A percentile compares a stretch with the other conserved stretches of the same genome.
These are phyloP conservation scores for Microvelia longipes DNA, from an alignment of 1,140 invertebrate species.

Conservation along the genomic window DNA sequence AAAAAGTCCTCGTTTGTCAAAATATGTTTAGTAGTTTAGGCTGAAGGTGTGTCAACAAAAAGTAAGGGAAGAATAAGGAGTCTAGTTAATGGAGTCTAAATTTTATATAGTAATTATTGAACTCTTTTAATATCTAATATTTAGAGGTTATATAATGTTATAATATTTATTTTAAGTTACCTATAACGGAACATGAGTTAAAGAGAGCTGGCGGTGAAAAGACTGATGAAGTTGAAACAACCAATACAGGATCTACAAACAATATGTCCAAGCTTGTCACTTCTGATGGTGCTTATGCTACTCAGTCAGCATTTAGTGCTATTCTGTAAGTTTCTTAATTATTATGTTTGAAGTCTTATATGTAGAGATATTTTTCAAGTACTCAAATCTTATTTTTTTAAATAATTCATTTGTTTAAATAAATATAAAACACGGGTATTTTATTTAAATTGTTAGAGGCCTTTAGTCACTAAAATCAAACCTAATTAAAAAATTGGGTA, in stretches of 20 bases:
- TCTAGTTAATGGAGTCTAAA: no score
- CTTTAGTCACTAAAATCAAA: no score
- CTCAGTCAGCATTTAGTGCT: slow-evolving; percentile 89
- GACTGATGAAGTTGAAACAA: slow-evolving; percentile 32
- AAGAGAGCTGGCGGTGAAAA: slow-evolving; percentile 50
- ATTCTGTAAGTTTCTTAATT: slow-evolving; percentile 42
- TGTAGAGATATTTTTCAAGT: not conserved
- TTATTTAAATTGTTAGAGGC: no score
- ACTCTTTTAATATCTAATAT: no score
- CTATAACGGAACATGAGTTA: slow-evolving; percentile 79
- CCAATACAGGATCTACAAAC: no score
- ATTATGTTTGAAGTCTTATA: slow-evolving; percentile 9
- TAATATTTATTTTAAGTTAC: slow-evolving; percentile 37
- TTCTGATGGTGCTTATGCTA: slow-evolving; percentile 96
- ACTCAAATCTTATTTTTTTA: not conserved
- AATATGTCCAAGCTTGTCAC: slow-evolving; percentile 57
- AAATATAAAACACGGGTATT: not conserved
- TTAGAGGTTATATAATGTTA: no score
- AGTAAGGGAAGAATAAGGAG: no score
- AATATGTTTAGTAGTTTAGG: no score
- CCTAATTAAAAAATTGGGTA: no score
- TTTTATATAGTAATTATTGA: no score
- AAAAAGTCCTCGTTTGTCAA: no score
- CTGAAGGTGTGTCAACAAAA: no score
- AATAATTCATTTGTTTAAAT: not conserved